Base-by-base conservation (phyloP, 2,888 invertebrate genomes). In the Dynastes grantii region DNA sequence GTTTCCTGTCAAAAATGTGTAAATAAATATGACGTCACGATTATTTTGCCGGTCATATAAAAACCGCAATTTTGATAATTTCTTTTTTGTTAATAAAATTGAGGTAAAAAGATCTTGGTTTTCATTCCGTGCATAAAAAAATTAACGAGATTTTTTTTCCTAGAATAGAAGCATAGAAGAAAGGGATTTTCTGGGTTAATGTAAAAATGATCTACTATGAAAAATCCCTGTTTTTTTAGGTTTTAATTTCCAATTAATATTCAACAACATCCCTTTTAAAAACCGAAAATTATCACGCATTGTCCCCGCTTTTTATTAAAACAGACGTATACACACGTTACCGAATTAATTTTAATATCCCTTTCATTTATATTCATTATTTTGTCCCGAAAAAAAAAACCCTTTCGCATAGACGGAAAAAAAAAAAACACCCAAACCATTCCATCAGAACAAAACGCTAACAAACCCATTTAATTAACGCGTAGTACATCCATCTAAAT, bases 331-430 rank as follows among this genome's bases (percentile, higher is more conserved):
- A 58, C 16, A 22, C 16, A 53, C 32, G 58, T 37, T 40, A 37
- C 16, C 1, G 58, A 71, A 73, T 73, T 73, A 55, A 73, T 73
- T 73, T 73, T 73, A 73, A 73, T 73, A 73, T 58, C 55, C 45
- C 49, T 40, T 73, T 73, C 73, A 73, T 73, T 73, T 73, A 73
- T 73, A 73, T 73, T 73, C 73, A 73, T 73, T 73, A 73, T 73
- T 58, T 73, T 22, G 40, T 11, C 49, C 67, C 45, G 58, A 73
- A 61, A 73, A 9, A 61, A 9, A 22, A 22, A 9, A 49, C 11
- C 27, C 49, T n/a, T 11, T 22, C 13, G 49, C 22, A 51, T 1
- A 45, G 27, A 68, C 49, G n/a, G 1, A 27, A 9, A 45, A 51
- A n/a, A 68, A 29, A 22, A 13, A 45, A 45, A 45, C 45, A 45